phyloP scores from a whole-genome alignment of 2,888 invertebrate genomes.

The Germaria angustata region DNA sequence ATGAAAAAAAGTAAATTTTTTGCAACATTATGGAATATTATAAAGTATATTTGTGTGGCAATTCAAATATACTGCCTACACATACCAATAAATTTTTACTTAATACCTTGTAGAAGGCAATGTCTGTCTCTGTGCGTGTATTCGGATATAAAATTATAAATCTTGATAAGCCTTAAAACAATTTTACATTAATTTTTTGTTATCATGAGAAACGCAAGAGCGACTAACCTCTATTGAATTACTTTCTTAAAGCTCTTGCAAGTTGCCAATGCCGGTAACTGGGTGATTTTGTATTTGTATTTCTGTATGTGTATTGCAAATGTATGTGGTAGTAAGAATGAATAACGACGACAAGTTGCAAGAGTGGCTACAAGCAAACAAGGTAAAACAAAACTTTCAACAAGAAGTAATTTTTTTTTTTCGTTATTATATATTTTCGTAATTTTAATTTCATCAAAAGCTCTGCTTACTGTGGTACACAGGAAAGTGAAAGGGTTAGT shows the following conservation, averaged over 20 bases:
- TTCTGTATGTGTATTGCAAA: neutral
- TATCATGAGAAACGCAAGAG: slow-evolving; percentile 60
- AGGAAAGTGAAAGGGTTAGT: too few species aligned
- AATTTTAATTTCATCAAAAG: too few species aligned
- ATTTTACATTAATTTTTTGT: slow-evolving; percentile 61
- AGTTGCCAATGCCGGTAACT: neutral
- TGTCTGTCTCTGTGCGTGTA: neutral
- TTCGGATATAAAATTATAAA: slow-evolving; percentile 55
- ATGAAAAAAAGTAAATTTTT: too few species aligned
- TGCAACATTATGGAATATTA: too few species aligned
- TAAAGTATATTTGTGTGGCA: too few species aligned
- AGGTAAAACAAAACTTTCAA: too few species aligned
- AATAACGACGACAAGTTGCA: neutral
- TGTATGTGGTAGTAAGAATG: neutral
- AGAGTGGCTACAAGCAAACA: neutral
- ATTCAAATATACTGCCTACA: neutral
- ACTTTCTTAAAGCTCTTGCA: neutral
- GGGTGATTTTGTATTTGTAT: too few species aligned
- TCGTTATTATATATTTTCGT: too few species aligned
- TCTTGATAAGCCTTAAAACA: slow-evolving; percentile 63
- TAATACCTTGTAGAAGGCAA: neutral
- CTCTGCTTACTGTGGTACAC: too few species aligned
- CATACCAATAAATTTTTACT: neutral
- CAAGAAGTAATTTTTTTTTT: too few species aligned
- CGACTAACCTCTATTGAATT: slow-evolving; percentile 23